Base-by-base conservation (phyloP, 2,888 invertebrate genomes). In the Aporophyla nigra region DNA sequence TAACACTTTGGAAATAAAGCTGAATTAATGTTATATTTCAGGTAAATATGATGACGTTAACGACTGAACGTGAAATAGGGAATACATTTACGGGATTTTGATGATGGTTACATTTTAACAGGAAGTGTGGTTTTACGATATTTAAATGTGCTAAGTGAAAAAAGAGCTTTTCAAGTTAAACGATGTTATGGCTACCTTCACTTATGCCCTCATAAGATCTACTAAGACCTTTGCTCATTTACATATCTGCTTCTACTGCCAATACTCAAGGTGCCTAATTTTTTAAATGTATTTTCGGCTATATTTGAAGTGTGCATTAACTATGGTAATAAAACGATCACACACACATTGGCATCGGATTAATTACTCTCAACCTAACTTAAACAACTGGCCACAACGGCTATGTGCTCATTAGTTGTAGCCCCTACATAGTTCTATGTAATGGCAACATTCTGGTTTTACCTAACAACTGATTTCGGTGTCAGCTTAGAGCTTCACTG, bases 1-100 rank as follows among this genome's bases (percentile, higher is more conserved):
- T 63, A 77, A 82, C 80, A 82, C 71, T 86, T 80, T 77, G 83
- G 74, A 80, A 84, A 86, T 84, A 86, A 84, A 76, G 68, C 84
- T 12, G 83, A 71, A 83, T 80, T 84, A 79, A 86, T 76, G 83
- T 74, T 76, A 80, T 67, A 79, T 86, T 80, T 75, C 72, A 82
- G 86, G 86, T 82, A 85, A 83, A 83, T 82, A 85, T 67, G 43
- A 71, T 74, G 83, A 74, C 78, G 69, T 65, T 82, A 82, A 85
- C 49, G 78, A 69, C 65, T 78, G 65, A 27, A 59, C 43, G 69
- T 69, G 65, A 62, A 78, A 78, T 68, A 80, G 58, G 62, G 63
- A 56, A 72, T 67, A 21, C 40, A 76, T 72, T 58, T 71, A 54
- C 21, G 46, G 27, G 33, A 69, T 71, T 82, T 72, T 58, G 63